Conservation (phyloP, 2,113 vertebrate species). For the Falco punctatus region DNA sequence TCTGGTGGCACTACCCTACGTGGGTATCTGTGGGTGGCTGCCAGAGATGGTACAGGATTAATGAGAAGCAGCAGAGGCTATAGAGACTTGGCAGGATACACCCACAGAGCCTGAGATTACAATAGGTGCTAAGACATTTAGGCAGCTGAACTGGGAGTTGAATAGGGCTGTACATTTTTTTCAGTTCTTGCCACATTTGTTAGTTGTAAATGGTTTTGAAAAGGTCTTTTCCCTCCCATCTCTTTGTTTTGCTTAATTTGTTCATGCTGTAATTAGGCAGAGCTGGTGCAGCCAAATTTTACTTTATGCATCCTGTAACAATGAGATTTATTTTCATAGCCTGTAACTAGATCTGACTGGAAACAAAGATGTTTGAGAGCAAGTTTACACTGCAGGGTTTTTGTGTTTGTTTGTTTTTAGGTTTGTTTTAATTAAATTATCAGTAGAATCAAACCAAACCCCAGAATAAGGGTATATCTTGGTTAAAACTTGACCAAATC, state of each 20-base stretch:
- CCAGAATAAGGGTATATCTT: neutral
- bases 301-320: neutral
- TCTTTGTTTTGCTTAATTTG: neutral
- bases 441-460: neutral
- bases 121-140: neutral
- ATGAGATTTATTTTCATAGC: conserved; percentile 6
- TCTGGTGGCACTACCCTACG: neutral
- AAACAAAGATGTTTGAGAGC: neutral
- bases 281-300: neutral
- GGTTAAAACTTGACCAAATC: neutral
- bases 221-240: neutral
- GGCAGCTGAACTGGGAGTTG: neutral
- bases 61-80: neutral
- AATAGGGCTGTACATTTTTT: neutral
- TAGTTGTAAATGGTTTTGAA: neutral
- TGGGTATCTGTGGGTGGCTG: neutral
- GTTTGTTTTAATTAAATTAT: neutral
- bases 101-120: neutral
- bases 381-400: neutral
- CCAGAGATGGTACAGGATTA: neutral
- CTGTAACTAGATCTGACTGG: conserved; percentile 24
- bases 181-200: neutral
- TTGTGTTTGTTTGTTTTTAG: neutral
- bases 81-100: neutral
- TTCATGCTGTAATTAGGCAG: neutral